Evolutionary conservation across 2,113 vertebrate species (phyloP), one percentile per base, ranked within the genome.

Genomic region (Leiothrix lutea): DNA sequence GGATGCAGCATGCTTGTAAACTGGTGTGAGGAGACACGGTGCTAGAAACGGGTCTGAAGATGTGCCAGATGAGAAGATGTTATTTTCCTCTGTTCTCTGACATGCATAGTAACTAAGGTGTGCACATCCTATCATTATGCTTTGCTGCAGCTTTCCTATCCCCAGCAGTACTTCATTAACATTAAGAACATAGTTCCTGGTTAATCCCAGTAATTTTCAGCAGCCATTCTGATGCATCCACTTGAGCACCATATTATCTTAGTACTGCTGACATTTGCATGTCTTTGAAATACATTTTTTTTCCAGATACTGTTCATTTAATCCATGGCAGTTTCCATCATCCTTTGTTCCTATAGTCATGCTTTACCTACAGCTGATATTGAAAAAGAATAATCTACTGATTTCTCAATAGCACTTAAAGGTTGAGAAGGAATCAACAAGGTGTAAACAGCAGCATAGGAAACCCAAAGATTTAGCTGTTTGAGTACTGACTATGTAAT

Each of bases 181-280:
- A 93, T 96, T 95, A 96, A 78, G 47, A 95, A 60, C 90, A 88
- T 57, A 80, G 80, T 79, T 95, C 73, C 61, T 80, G 61, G 89
- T 88, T 97, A 96, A 97, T 96, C 94, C 85, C 65, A 88, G 83
- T 96, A 96, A 97, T 97, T 97, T 97, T 92, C 91, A 95, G 82
- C 92, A 91, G 88, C 82, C 77, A 84, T 93, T 95, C 83, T 86
- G 80, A 95, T 95, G 71, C 82, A 95, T 70, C 72, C 91, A 92
- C 94, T 96, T 97, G 80, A 97, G 78, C 79, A 73, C 54, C 48
- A 44, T 80, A 81, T 92, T 90, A 96, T 94, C 88, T 88, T 89
- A 83, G 88, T 93, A 95, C 79, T 95, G 35, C 95, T 96, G 94
- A 70, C 78, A 95, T 97, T 95, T 95, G 75, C 94, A 73, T 92